Evolutionary conservation across 2,888 invertebrate species (phyloP).

Genomic region (Amblyjoppa fuscipennis): DNA sequence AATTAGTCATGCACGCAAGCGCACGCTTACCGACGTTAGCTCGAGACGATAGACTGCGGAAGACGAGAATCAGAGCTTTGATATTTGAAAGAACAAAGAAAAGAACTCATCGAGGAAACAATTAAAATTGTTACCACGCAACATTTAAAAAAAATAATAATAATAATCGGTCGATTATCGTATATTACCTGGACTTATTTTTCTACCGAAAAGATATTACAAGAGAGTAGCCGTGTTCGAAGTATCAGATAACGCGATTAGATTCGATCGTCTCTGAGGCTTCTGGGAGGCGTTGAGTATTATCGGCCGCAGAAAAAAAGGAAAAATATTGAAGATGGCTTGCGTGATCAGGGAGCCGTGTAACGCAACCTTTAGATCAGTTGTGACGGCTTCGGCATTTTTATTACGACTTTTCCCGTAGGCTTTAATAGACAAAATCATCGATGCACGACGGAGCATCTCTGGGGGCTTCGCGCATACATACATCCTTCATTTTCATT

Average conservation of each 20-base stretch:
- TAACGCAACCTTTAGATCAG: slow-evolving; percentile 5
- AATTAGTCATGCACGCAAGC: slow-evolving; percentile 20
- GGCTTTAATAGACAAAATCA: neutral
- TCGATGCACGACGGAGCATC: neutral
- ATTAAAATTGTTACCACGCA: neutral
- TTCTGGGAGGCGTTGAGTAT: slow-evolving; percentile 29
- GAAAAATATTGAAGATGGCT: neutral
- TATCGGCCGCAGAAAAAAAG: neutral
- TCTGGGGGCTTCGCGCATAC: slow-evolving; percentile 1
- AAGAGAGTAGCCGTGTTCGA: slow-evolving; percentile 16
- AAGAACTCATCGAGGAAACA: neutral
- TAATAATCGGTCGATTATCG: neutral
- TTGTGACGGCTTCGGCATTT: neutral
- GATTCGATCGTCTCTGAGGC: slow-evolving; percentile 20
- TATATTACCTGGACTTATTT: neutral
- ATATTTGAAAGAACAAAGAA: neutral
- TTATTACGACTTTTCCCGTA: slow-evolving; percentile 1
- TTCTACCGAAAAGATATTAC: neutral
- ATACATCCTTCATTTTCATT: slow-evolving; percentile 13
- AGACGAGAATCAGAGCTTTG: neutral
- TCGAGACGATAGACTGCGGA: neutral
- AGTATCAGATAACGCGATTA: slow-evolving; percentile 44
- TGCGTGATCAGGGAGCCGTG: neutral
- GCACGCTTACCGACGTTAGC: slow-evolving; percentile 4
- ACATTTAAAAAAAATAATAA: neutral